Percentiles rank a stretch among this genome's conserved stretches.
These are phyloP conservation scores for Drosophila littoralis DNA, from an alignment of 1,140 invertebrate species.

Conservation along the genomic window DNA sequence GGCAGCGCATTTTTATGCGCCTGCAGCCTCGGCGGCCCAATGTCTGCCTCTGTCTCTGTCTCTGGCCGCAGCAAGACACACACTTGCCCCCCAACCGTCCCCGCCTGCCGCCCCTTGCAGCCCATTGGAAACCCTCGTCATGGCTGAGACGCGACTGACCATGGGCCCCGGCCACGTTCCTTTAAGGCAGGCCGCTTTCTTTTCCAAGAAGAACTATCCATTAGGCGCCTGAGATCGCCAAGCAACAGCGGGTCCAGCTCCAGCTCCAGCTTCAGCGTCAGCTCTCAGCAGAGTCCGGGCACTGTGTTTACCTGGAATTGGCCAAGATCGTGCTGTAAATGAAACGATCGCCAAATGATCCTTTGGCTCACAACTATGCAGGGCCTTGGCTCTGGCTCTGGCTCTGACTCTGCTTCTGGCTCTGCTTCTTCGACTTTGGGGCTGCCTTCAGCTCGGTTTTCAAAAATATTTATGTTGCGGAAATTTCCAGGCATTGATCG, in stretches of 20 bases:
- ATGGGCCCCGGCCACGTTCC: conserved; percentile 40
- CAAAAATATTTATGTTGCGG: conserved; percentile 42
- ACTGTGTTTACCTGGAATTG: conserved; percentile 58
- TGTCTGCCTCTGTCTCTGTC: conserved; percentile 64
- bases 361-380: conserved; percentile 20
- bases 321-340: conserved; percentile 55
- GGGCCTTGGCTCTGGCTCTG: background rate
- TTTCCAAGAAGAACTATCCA: conserved; percentile 80
- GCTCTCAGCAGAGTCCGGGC: conserved; percentile 6
- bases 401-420: background rate
- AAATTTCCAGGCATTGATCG: conserved; percentile 33
- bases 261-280: conserved; percentile 4
- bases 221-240: conserved; percentile 77
- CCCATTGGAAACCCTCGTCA: background rate
- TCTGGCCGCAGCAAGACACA: conserved; percentile 2
- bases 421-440: background rate
- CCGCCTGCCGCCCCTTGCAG: no score
- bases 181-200: conserved; percentile 76
- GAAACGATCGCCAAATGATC: conserved; percentile 56
- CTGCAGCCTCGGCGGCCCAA: conserved; percentile 70
- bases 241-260: conserved; percentile 13
- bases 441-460: conserved; percentile 17
- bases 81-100: background rate
- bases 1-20: conserved; percentile 68
- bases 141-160: conserved; percentile 23